These are phyloP conservation scores for Gorsachius magnificus DNA, from an alignment of 2,797 vertebrate genomes.

Conservation along the genomic window DNA sequence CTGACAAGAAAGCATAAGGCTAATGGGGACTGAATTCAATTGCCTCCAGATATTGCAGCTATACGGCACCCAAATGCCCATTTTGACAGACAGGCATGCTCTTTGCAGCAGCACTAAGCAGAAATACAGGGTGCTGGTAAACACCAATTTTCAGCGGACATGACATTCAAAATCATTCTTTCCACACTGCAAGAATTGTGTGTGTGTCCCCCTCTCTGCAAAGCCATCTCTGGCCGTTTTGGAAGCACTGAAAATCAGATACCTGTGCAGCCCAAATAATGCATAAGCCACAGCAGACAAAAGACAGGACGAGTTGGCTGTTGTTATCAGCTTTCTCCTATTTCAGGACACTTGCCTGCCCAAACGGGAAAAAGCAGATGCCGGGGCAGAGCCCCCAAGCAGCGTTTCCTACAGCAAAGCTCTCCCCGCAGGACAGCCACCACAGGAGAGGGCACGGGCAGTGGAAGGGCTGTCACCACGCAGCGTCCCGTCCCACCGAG, in stretches of 20 bases:
- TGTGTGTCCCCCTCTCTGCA: not conserved
- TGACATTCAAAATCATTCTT: not conserved
- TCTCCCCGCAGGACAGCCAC: not conserved
- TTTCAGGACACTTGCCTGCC: not conserved
- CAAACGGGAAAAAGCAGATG: not conserved
- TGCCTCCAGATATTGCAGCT: not conserved
- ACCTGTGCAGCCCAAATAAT: not conserved
- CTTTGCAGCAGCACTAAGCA: not conserved
- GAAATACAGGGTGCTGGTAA: not conserved
- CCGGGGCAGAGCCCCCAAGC: not conserved
- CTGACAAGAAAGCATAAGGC: not conserved
- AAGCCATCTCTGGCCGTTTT: not conserved
- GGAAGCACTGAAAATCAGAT: not conserved
- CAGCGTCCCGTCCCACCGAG: not conserved
- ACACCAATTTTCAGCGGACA: fast-evolving
- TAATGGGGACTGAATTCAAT: not conserved
- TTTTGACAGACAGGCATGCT: not conserved
- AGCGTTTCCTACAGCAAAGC: not conserved
- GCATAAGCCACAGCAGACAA: not conserved
- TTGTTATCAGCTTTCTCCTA: not conserved
- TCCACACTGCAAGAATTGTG: not conserved
- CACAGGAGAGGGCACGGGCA: not conserved
- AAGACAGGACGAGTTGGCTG: not conserved
- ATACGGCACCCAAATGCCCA: not conserved
- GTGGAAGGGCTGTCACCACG: not conserved